Evolutionary conservation across 2,797 vertebrate genomes (phyloP), one percentile per base, ranked within the genome.

Genomic region (Enteromius afrohamiltoni): DNA sequence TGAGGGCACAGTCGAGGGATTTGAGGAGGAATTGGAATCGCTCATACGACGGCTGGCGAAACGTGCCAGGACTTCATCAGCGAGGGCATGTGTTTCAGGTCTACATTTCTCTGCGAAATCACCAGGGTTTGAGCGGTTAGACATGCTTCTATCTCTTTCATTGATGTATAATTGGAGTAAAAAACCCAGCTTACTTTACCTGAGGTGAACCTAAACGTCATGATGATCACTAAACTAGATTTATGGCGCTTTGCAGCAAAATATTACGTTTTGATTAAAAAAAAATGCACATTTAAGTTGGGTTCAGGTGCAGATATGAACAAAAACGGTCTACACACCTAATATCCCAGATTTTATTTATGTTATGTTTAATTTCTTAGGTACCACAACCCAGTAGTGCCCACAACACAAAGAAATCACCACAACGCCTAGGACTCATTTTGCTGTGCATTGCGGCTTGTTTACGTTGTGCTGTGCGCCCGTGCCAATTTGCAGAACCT

Each of bases 21-120:
- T 86, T 87, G 67, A 86, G 60, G 40, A 83, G 84, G 79, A 74
- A 84, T 85, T 77, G 79, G 73, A 84, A 85, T 77, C 74, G 84
- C 64, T 74, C 81, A 37, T 55, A 29, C 67, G 31, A 55, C 67
- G 19, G 47, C 68, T 80, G 42, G 19, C 1, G 42, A 75, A 83
- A 86, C 77, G 68, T 83, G 85, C 69, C 55, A 70, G 51, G 77
- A 85, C 58, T 86, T 76, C 19, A 79, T 81, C 64, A 81, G 64
- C 17, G 37, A 49, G 16, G 29, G 26, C 62, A 76, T 71, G 21
- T 77, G 49, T 45, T 75, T 67, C 69, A 67, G 60, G n/a, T 86
- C 65, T 77, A 53, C 69, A 34, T 62, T 17, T 45, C 42, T 40
- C 37, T 11, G 26, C 6, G 17, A 34, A 65, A 67, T 34, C 16